Conservation (phyloP, 2,797 vertebrate genomes). For the Miopithecus talapoin region DNA sequence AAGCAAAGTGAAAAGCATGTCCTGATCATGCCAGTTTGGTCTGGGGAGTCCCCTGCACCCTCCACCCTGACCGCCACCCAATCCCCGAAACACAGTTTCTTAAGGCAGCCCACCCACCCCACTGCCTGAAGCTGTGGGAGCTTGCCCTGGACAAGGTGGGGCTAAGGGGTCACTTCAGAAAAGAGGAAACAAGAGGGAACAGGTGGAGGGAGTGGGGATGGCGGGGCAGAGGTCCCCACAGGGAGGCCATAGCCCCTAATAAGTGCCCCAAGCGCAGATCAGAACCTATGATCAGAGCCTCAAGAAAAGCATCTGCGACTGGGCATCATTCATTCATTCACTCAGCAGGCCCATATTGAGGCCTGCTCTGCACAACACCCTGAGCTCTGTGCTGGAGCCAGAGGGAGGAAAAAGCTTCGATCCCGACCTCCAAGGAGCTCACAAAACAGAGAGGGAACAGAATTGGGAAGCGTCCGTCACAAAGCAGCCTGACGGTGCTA, state of each 20-base stretch:
- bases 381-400: not conserved
- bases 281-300: not conserved
- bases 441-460: not conserved
- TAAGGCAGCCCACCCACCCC: accelerated
- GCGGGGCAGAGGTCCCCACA: not conserved
- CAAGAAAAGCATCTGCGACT: not conserved
- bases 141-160: not conserved
- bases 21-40: no score
- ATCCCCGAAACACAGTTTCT: not conserved
- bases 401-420: not conserved
- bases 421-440: not conserved
- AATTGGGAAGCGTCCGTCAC: not conserved
- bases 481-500: no score
- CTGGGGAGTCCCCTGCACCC: not conserved
- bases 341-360: not conserved
- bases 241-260: not conserved
- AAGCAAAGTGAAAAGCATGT: not conserved
- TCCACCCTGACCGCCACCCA: not conserved
- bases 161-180: not conserved
- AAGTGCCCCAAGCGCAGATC: not conserved
- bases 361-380: accelerated
- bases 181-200: not conserved
- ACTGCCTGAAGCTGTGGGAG: not conserved
- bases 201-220: not conserved
- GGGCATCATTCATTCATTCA: not conserved